Evolutionary conservation across 2,797 vertebrate species (phyloP).

Genomic region (Zalophus californianus): DNA sequence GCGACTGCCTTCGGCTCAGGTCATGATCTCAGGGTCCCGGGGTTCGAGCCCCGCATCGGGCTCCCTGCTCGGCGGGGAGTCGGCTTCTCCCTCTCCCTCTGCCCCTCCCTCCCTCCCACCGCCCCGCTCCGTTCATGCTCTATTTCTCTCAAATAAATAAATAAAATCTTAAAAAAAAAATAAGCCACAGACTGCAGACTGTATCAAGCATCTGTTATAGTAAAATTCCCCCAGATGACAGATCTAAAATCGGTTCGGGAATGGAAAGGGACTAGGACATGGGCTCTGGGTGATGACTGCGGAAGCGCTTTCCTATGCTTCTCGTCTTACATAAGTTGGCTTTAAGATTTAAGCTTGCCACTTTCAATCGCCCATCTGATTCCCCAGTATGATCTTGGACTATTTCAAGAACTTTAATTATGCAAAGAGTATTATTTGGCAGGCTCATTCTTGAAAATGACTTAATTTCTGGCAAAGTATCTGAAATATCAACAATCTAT

Average conservation of each 20-base stretch:
- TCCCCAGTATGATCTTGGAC: neutral
- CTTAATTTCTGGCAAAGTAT: conserved; percentile 51
- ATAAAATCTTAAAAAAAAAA: neutral
- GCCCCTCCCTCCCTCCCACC: neutral
- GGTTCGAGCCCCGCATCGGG: neutral
- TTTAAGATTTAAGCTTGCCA: conserved; percentile 33
- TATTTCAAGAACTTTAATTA: conserved; percentile 64
- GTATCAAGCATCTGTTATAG: neutral
- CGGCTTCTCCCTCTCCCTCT: neutral
- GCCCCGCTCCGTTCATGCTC: neutral
- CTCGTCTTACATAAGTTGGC: conserved; percentile 5
- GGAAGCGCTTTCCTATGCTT: neutral
- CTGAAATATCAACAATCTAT: conserved; percentile 46
- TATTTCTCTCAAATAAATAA: neutral
- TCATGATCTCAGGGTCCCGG: neutral
- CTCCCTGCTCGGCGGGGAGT: neutral
- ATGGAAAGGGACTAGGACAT: conserved; percentile 29
- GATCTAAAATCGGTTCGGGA: conserved; percentile 36
- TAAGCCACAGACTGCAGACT: neutral
- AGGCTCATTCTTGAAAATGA: conserved; percentile 49
- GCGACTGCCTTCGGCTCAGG: neutral
- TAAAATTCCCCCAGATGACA: neutral
- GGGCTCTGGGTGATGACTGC: neutral
- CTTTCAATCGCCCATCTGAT: conserved; percentile 57
- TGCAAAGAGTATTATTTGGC: conserved; percentile 57